A percentile compares a stretch with the other conserved stretches of the same genome.
Conservation (phyloP, 1,140 invertebrate species). For the Drosophila pectinifera region DNA sequence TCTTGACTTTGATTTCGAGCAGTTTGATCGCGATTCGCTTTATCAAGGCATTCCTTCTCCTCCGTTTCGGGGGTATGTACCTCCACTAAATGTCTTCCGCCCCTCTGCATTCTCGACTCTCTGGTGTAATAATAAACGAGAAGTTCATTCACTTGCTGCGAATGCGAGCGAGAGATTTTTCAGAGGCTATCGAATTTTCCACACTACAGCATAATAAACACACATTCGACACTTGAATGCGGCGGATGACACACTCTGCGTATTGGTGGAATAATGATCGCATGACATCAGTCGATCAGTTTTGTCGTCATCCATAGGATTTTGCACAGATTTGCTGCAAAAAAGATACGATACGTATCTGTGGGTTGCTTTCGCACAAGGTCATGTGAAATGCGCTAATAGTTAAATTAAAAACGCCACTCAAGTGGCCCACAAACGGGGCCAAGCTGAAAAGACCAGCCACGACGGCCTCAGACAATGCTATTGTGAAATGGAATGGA, state of each 20-base stretch:
- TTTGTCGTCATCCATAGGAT: slow-evolving; percentile 25
- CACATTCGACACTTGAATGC: background rate
- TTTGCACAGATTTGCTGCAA: slow-evolving; percentile 20
- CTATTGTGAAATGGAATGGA: slow-evolving; percentile 16
- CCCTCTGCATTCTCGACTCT: slow-evolving; percentile 4
- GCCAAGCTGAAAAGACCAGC: slow-evolving; percentile 48
- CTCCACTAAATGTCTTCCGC: slow-evolving; percentile 2
- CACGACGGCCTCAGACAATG: slow-evolving; percentile 34
- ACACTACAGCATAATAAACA: slow-evolving; percentile 6
- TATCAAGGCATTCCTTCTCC: slow-evolving; percentile 56
- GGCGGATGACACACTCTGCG: slow-evolving; percentile 58
- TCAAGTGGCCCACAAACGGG: slow-evolving; percentile 60
- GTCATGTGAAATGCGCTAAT: slow-evolving; percentile 55
- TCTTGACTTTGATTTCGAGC: slow-evolving; percentile 77
- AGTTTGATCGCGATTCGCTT: slow-evolving; percentile 40
- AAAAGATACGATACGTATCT: slow-evolving; percentile 10
- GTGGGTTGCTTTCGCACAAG: slow-evolving; percentile 41
- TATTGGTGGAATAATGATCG: slow-evolving; percentile 40
- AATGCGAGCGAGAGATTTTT: slow-evolving; percentile 6
- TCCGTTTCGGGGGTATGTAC: slow-evolving; percentile 33
- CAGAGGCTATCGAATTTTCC: slow-evolving; percentile 42
- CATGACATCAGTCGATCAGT: slow-evolving; percentile 70
- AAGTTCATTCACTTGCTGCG: slow-evolving; percentile 71
- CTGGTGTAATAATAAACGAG: slow-evolving; percentile 59
- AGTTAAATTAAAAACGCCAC: slow-evolving; percentile 61